A percentile compares a stretch with the other conserved stretches of the same genome.
Evolutionary conservation across 2,888 invertebrate genomes (phyloP).

Genomic region (Drosophila heteroneura): DNA sequence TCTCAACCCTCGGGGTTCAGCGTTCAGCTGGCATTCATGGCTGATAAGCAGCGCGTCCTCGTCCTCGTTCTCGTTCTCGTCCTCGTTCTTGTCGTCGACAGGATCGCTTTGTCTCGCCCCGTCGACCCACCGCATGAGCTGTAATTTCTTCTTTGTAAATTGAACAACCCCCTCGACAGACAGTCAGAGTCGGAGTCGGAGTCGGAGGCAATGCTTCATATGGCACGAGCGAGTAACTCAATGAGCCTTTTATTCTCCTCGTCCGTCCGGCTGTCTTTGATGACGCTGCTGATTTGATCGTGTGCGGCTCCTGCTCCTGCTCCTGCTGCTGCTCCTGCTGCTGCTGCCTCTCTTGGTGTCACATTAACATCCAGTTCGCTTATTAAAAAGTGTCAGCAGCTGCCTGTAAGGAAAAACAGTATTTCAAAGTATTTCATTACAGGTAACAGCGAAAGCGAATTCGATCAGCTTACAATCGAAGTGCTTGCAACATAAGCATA

Average conservation of each 20-base stretch:
- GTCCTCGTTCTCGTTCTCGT: slow-evolving; percentile 23
- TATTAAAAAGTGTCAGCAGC: slow-evolving; percentile 53
- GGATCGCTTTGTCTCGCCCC: slow-evolving; percentile 70
- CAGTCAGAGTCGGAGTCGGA: slow-evolving; percentile 7
- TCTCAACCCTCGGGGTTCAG: slow-evolving; percentile 58
- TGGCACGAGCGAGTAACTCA: slow-evolving; percentile 59
- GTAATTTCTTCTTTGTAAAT: slow-evolving; percentile 58
- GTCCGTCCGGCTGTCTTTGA: slow-evolving; percentile 9
- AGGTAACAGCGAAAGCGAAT: slow-evolving; percentile 20
- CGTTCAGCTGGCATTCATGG: slow-evolving; percentile 56
- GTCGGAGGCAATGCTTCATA: slow-evolving; percentile 36
- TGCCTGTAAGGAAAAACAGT: slow-evolving; percentile 36
- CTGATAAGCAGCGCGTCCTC: slow-evolving; percentile 63
- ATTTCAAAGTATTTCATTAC: slow-evolving; percentile 28
- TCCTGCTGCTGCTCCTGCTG: not conserved
- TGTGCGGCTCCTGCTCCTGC: slow-evolving; percentile 34
- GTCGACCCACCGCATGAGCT: slow-evolving; percentile 57
- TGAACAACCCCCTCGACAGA: slow-evolving; percentile 56
- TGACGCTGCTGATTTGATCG: slow-evolving; percentile 56
- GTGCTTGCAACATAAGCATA: not conserved
- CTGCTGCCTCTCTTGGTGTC: slow-evolving; percentile 25
- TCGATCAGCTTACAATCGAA: not conserved
- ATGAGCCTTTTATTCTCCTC: slow-evolving; percentile 42
- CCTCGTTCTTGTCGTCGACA: slow-evolving; percentile 46
- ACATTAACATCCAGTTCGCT: slow-evolving; percentile 28